These are phyloP conservation scores for Camptogramma bilineatum DNA, from an alignment of 2,888 invertebrate species.

Conservation along the genomic window DNA sequence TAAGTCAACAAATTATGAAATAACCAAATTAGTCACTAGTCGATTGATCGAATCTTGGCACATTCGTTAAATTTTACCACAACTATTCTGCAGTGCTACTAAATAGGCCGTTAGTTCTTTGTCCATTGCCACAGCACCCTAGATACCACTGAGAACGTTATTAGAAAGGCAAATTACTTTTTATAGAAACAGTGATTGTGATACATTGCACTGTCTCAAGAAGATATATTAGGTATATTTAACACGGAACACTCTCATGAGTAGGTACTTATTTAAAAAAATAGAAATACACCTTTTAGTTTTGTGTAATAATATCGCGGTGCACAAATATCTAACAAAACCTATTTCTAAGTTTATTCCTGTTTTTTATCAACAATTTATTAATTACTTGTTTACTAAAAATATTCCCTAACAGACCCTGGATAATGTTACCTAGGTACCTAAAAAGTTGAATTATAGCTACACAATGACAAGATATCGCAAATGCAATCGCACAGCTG, in stretches of 20 bases:
- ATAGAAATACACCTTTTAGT: too few species aligned
- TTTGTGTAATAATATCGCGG: conserved; percentile 10
- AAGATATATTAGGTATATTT: conserved; percentile 42
- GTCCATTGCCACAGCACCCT: conserved; percentile 52
- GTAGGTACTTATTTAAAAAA: not conserved
- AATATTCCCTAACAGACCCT: not conserved
- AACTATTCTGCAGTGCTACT: conserved; percentile 23
- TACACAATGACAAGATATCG: conserved; percentile 50
- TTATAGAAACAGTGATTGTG: conserved; percentile 48
- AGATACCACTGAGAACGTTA: conserved; percentile 56
- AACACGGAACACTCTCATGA: conserved; percentile 15
- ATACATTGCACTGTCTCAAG: conserved; percentile 46
- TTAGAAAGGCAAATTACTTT: conserved; percentile 71
- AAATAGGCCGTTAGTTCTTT: conserved; percentile 46
- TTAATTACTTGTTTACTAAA: not conserved
- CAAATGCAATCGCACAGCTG: conserved; percentile 76
- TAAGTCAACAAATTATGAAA: conserved; percentile 68
- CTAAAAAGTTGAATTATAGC: not conserved
- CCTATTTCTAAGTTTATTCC: not conserved
- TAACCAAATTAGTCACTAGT: conserved; percentile 20
- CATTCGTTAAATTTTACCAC: conserved; percentile 9
- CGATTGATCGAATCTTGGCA: conserved; percentile 1
- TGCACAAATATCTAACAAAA: conserved; percentile 2
- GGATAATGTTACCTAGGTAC: not conserved
- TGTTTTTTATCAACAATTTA: not conserved